Evolutionary conservation across 2,113 vertebrate genomes (phyloP), one percentile per base, ranked within the genome.

Genomic region (Ochotona curzoniae): DNA sequence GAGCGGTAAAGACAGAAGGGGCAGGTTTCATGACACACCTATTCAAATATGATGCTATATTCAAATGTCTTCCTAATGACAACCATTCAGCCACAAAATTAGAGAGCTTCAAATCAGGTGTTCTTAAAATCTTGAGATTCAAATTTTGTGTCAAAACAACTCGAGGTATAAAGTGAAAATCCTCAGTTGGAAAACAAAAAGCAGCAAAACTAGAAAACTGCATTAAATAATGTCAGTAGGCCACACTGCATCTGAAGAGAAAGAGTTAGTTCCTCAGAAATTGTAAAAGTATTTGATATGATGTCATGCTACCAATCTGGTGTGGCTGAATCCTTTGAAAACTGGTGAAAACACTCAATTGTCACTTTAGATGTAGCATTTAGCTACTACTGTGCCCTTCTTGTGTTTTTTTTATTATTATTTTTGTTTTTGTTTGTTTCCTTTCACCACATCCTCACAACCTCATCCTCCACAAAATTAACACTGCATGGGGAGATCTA

Each of bases 101-200:
- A 90, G 79, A 35, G n/a, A 81, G 69, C 23, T 64, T 93, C 61
- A 83, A 86, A 86, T 44, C 71, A 83, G 8, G 61, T 63, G 17
- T 73, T 93, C 38, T 86, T 71, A 75, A 93, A 90, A 84, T 83
- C 70, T 93, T 61, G 32, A 84, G 61, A 91, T 79, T 89, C 86
- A 81, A 93, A 90, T 79, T 57, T 84, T 83, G 11, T 84, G 91
- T 96, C 93, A 93, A 90, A 96, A 93, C 80, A 94, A 93, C 83
- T 89, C 76, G 79, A 94, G 57, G 23, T 89, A 5, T 90, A 79
- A 90, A 92, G 54, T n/a, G 54, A 86, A 90, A 93, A 93, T 74
- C 75, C 89, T 47, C n/a, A 64, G 69, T 85, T 91, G 60, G 79
- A 91, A 95, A 94, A 87, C 1, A 76, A 49, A 82, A 83, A 85